Conservation (phyloP, 2,113 vertebrate species). For the Turnix velox region DNA sequence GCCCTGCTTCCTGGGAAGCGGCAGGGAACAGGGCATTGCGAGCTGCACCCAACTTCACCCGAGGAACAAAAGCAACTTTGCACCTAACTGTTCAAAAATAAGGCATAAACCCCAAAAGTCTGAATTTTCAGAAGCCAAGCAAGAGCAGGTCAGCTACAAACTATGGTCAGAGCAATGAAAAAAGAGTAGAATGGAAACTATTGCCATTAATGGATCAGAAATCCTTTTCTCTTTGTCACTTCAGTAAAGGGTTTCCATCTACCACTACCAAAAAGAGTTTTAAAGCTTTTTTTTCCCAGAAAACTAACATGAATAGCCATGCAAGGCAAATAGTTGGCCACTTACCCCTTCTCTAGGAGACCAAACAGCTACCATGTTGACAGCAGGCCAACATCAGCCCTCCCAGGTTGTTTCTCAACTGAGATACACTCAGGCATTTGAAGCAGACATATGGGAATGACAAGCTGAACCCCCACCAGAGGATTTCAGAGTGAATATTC, state of each 20-base stretch:
- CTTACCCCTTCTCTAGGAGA: background rate
- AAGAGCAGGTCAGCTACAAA: background rate
- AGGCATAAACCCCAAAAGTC: rapidly evolving
- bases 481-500: background rate
- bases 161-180: rapidly evolving
- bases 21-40: rapidly evolving
- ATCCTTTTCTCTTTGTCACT: background rate
- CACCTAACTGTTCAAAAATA: too few species aligned
- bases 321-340: background rate
- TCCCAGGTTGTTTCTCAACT: background rate
- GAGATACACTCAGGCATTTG: background rate
- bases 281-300: background rate
- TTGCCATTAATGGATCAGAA: background rate
- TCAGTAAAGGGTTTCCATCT: background rate
- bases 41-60: background rate
- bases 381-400: background rate
- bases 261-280: background rate
- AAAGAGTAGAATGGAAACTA: background rate
- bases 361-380: background rate
- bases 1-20: background rate
- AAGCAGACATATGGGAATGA: background rate
- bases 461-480: background rate
- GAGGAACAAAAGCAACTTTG: too few species aligned
- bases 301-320: background rate
- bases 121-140: background rate